Evolutionary conservation across 2,797 vertebrate genomes (phyloP).

Genomic region (Argya squamiceps): DNA sequence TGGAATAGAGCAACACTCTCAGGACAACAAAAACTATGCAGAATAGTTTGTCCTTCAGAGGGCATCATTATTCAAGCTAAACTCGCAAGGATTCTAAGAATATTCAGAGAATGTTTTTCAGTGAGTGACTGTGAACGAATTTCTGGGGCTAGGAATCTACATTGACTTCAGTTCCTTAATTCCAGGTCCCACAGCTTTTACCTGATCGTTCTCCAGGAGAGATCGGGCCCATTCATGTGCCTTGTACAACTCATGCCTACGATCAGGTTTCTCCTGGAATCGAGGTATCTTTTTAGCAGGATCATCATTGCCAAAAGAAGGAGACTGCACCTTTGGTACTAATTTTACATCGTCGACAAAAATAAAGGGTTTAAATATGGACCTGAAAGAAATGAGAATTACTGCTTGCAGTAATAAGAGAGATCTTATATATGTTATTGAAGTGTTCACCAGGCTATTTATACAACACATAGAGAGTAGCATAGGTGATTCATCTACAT

Average conservation of each 20-base stretch:
- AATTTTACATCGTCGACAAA: constrained; percentile 81
- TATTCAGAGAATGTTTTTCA: neutral
- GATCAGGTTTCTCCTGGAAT: constrained; percentile 80
- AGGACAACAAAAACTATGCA: neutral
- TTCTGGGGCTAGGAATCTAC: neutral
- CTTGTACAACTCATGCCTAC: constrained; percentile 81
- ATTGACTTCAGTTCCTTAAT: neutral
- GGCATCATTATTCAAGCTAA: neutral
- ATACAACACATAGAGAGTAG: neutral
- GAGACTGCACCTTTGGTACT: constrained; percentile 80
- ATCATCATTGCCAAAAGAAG: constrained; percentile 75
- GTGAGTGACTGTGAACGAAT: neutral
- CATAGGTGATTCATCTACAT: neutral
- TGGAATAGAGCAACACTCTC: neutral
- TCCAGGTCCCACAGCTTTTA: constrained; percentile 39
- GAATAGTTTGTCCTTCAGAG: neutral
- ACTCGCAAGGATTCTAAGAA: neutral
- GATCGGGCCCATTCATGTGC: constrained; percentile 77
- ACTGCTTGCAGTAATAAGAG: neutral
- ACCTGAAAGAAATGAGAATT: constrained; percentile 72
- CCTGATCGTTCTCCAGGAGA: constrained; percentile 74
- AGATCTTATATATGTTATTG: neutral
- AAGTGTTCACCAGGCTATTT: neutral
- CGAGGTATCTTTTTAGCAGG: constrained; percentile 79
- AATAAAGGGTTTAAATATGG: constrained; percentile 85